Evolutionary conservation across 2,888 invertebrate genomes (phyloP).

Genomic region (Polylopha cassiicola): DNA sequence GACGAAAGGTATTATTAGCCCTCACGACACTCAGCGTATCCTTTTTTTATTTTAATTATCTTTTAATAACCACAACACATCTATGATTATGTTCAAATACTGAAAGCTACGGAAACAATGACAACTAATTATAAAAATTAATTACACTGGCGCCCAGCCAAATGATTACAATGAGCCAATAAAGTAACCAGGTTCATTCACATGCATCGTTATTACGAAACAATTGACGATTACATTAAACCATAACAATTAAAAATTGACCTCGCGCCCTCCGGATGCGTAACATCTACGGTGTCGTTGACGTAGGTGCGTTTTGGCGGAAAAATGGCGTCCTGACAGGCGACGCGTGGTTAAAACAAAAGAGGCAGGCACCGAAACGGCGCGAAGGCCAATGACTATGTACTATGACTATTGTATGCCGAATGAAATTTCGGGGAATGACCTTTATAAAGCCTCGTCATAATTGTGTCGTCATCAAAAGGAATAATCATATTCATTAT

Average conservation of each 20-base stretch:
- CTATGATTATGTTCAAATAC: too few species aligned
- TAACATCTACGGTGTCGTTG: constrained; percentile 53
- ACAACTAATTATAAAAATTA: constrained; percentile 24
- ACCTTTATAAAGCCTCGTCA: constrained; percentile 42
- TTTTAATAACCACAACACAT: too few species aligned
- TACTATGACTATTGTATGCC: constrained; percentile 45
- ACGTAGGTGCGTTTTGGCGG: constrained; percentile 39
- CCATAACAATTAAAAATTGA: constrained; percentile 56
- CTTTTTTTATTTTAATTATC: too few species aligned
- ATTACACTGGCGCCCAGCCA: constrained; percentile 31
- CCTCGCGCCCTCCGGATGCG: constrained; percentile 63
- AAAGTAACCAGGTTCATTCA: constrained; percentile 53
- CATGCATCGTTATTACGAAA: constrained; percentile 53
- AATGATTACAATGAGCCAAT: constrained; percentile 33
- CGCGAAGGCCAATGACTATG: constrained; percentile 66
- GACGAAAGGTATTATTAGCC: too few species aligned
- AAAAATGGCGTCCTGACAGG: constrained; percentile 26
- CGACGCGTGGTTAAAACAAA: constrained; percentile 58
- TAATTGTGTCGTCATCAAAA: constrained; percentile 7
- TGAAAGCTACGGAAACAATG: too few species aligned
- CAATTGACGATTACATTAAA: constrained; percentile 67
- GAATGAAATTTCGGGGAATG: constrained; percentile 54
- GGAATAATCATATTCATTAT: background rate
- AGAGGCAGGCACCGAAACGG: constrained; percentile 62
- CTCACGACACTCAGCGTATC: too few species aligned